Evolutionary conservation across 2,888 invertebrate genomes (phyloP), one percentile per base, ranked within the genome.

Genomic region (Calameuta filiformis): DNA sequence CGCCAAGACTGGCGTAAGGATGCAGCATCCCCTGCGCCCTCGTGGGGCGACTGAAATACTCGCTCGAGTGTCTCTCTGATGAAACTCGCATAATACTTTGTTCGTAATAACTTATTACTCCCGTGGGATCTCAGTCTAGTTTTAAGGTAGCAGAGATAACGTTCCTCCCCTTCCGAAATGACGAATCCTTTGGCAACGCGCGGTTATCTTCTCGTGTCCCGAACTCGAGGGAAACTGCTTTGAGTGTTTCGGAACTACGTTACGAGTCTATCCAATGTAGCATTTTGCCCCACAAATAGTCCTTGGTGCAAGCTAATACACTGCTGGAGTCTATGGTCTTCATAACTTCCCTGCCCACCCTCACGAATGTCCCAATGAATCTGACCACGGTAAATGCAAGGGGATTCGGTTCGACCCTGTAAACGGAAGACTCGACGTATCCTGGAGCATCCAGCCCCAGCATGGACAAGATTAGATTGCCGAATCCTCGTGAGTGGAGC

Each of bases 201-300:
- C 12, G 37, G 37, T 15, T 37, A 1, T 40, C 12, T 12, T 12
- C 12, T 12, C 15, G 15, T 40, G 15, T 40, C 15, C 23, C 0
- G 9, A 15, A 56, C 15, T 56, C 56, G 2, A 15, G 9, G 2
- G 56, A 56, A 56, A 23, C 23, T 23, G 56, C 9, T 15, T 56
- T 0, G 9, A 23, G 9, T 23, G 23, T 0, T 9, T 56, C 56
- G 9, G 56, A 23, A 31, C 31, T 12, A 9, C 31, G 9, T 4
- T 40, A 76, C 35, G 81, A 76, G 34, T 83, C 82, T 31, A 88
- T 80, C 85, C 85, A 88, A 1, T 73, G 73, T n/a, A 79, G 15
- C 11, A 80, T 30, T 23, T 84, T 84, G 3, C 30, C 35, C 75
- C 77, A 76, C 11, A 85, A 15, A 68, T 88, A 88, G 23, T 85